Percentiles rank a stretch among this genome's conserved stretches.
These are phyloP conservation scores for Delphinus delphis DNA, from an alignment of 2,113 vertebrate genomes.

Conservation along the genomic window DNA sequence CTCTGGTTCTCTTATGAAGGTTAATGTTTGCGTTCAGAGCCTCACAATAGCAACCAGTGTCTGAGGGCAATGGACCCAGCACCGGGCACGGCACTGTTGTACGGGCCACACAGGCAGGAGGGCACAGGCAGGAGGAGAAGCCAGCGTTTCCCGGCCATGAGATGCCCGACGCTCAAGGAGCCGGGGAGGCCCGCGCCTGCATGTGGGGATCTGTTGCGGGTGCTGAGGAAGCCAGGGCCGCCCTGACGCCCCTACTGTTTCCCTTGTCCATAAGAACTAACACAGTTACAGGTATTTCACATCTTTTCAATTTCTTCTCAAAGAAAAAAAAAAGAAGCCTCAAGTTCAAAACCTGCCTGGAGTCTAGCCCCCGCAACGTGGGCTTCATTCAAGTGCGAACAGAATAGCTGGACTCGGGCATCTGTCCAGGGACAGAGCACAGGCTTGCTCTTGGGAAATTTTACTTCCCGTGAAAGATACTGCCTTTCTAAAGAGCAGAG, in stretches of 20 bases:
- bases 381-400: neutral
- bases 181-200: fast-evolving
- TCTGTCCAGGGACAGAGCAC: neutral
- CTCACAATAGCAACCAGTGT: neutral
- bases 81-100: neutral
- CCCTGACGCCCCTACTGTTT: fast-evolving
- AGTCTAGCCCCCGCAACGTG: fast-evolving
- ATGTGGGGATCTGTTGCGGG: fast-evolving
- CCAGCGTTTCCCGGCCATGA: too few relatives aligned
- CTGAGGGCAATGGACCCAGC: fast-evolving
- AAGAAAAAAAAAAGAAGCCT: neutral
- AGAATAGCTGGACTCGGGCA: fast-evolving
- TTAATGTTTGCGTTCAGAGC: fast-evolving
- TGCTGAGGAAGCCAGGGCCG: fast-evolving
- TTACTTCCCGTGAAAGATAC: neutral
- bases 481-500: neutral
- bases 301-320: neutral
- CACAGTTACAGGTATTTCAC: neutral
- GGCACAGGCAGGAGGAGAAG: neutral
- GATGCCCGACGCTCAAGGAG: fast-evolving
- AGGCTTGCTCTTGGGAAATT: neutral
- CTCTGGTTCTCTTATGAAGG: constrained; percentile 6
- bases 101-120: neutral
- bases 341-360: neutral
- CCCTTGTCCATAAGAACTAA: fast-evolving